Evolutionary conservation across 2,888 invertebrate genomes (phyloP), one percentile per base, ranked within the genome.

Genomic region (Dendrolimus pini): DNA sequence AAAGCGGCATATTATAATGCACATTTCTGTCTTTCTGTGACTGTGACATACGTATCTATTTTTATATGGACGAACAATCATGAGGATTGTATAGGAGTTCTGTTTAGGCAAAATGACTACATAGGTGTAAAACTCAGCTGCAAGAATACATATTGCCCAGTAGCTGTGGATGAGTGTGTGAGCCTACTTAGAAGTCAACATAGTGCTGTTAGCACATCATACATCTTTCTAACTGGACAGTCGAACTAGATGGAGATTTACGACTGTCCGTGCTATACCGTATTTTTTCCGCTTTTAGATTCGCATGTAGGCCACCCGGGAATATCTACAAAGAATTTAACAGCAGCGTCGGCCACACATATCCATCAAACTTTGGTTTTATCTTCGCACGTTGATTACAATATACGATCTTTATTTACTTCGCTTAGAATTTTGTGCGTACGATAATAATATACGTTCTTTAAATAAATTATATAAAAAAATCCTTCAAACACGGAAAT

Each of bases 161-260:
- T 1, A 8, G 30, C 30, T 3, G 30, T 30, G 30, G 30, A 30
- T 30, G 30, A 30, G 30, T 30, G 30, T 30, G 30, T 30, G 30
- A 30, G 30, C 30, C 30, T 47, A 47, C 12, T 47, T 47, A 47
- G 47, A 47, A 47, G 47, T 47, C 47, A 12, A 47, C 55, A 42
- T 41, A 56, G 54, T 54, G 55, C 54, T 7, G 54, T 47, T 56
- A 59, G 54, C 55, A 62, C 13, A 53, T 55, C 52, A 59, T 61
- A 60, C 56, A 57, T 61, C 59, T 63, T 55, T 63, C 59, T 57
- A 60, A 60, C 56, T 42, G 53, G 56, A 60, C 60, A 53, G 55
- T 60, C 60, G 61, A 57, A 64, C 58, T 58, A 57, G 60, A 67
- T 63, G 59, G 62, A 65, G 65, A 65, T 67, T 64, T 67, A 67